phyloP scores from a whole-genome alignment of 2,888 invertebrate genomes.

The Penaeus monodon region DNA sequence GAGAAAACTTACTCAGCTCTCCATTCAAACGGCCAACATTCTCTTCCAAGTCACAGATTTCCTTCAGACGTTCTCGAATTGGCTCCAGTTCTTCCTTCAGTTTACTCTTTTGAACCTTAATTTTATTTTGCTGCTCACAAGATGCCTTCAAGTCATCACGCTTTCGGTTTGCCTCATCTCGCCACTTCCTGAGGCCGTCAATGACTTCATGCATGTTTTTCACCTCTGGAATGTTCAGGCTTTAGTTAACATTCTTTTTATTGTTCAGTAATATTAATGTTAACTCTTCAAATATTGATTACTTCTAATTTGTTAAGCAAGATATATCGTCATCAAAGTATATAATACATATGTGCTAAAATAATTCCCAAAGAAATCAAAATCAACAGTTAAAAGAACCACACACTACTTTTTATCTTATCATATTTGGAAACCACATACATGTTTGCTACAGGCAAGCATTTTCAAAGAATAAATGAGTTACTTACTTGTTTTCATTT shows the following conservation, averaged over 20 bases:
- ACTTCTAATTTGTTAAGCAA: too few species aligned
- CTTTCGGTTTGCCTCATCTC: constrained; percentile 47
- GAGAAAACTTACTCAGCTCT: constrained; percentile 36
- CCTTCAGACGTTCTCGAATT: constrained; percentile 52
- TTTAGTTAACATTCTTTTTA: background rate
- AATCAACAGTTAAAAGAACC: too few species aligned
- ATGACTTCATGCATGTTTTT: constrained; percentile 39
- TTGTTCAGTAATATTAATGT: too few species aligned
- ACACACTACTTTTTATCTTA: too few species aligned
- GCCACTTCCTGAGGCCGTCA: constrained; percentile 62
- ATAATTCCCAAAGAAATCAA: too few species aligned
- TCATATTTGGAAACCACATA: too few species aligned
- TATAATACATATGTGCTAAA: too few species aligned
- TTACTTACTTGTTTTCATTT: constrained; percentile 53
- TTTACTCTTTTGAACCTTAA: constrained; percentile 60
- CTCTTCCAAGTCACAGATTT: constrained; percentile 33
- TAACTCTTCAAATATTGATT: too few species aligned
- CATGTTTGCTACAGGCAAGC: too few species aligned
- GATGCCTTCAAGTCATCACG: constrained; percentile 64
- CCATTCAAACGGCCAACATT: constrained; percentile 41
- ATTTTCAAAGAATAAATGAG: background rate
- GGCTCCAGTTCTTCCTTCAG: constrained; percentile 66
- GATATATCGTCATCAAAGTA: too few species aligned
- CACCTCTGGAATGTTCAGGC: constrained; percentile 35
- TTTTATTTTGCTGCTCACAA: constrained; percentile 62